Evolutionary conservation across 2,797 vertebrate species (phyloP).

Genomic region (Cyclopterus lumpus): DNA sequence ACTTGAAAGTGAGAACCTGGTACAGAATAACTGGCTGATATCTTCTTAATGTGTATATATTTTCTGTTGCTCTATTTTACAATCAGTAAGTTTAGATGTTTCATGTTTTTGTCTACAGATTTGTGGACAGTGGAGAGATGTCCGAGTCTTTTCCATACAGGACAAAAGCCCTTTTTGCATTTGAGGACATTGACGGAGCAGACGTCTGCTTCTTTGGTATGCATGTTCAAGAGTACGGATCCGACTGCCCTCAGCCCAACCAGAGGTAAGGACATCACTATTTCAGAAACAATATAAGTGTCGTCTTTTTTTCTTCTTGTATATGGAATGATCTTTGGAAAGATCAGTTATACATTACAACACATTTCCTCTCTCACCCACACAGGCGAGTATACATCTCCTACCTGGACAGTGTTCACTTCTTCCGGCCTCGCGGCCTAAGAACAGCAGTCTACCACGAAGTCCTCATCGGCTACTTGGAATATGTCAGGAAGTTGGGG

Average conservation of each 20-base stretch:
- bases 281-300: not conserved
- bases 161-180: conserved; percentile 98
- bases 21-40: not conserved
- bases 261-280: conserved; percentile 86
- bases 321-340: not conserved
- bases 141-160: conserved; percentile 97
- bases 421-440: conserved; percentile 93
- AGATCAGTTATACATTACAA: not conserved
- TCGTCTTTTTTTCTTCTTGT: not conserved
- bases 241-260: conserved; percentile 97
- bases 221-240: conserved; percentile 98
- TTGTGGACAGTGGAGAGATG: conserved; percentile 99
- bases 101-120: conserved; percentile 79
- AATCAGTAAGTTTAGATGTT: not conserved
- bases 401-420: conserved; percentile 98
- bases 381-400: conserved; percentile 97
- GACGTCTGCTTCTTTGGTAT: conserved; percentile 99
- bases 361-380: not conserved
- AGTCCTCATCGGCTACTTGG: conserved; percentile 96
- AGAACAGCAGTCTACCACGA: conserved; percentile 98
- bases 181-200: conserved; percentile 96
- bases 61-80: not conserved
- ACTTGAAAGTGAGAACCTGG: not conserved
- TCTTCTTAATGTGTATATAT: not conserved
- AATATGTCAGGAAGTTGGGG: conserved; percentile 96